Percentiles rank a stretch among this genome's conserved stretches.
phyloP scores from a whole-genome alignment of 2,797 vertebrate species.

The Hypotaenidia philippensis region DNA sequence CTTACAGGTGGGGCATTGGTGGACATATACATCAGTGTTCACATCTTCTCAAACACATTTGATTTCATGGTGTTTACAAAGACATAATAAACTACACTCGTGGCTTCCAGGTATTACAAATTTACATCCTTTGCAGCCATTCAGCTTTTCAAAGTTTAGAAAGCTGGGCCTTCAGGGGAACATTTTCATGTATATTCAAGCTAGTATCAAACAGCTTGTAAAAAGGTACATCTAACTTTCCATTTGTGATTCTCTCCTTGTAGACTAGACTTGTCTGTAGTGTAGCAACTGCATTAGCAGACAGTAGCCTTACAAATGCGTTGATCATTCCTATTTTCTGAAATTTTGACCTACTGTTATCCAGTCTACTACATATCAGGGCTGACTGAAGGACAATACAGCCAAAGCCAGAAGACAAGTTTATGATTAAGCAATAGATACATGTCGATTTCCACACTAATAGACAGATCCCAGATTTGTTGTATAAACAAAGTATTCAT shows the following conservation, averaged over 20 bases:
- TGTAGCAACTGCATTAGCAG: background rate
- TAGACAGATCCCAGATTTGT: rapidly evolving
- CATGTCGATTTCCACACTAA: background rate
- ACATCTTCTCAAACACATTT: background rate
- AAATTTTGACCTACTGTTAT: background rate
- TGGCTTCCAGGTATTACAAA: background rate
- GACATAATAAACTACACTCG: background rate
- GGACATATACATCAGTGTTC: background rate
- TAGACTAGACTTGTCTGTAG: rapidly evolving
- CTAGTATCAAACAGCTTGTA: background rate
- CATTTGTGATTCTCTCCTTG: background rate
- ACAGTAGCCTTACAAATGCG: background rate
- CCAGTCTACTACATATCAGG: background rate
- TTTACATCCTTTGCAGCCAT: background rate
- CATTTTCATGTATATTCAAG: background rate
- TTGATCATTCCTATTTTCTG: background rate
- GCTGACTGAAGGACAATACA: background rate
- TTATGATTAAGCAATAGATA: background rate
- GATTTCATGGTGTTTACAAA: background rate
- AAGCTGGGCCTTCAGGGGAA: rapidly evolving
- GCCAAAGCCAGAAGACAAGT: background rate
- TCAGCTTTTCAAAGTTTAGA: background rate
- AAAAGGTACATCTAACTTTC: background rate
- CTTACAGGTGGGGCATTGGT: background rate
- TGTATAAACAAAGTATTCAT: background rate